Evolutionary conservation across 2,888 invertebrate species (phyloP).

Genomic region (Coenonympha arcania): DNA sequence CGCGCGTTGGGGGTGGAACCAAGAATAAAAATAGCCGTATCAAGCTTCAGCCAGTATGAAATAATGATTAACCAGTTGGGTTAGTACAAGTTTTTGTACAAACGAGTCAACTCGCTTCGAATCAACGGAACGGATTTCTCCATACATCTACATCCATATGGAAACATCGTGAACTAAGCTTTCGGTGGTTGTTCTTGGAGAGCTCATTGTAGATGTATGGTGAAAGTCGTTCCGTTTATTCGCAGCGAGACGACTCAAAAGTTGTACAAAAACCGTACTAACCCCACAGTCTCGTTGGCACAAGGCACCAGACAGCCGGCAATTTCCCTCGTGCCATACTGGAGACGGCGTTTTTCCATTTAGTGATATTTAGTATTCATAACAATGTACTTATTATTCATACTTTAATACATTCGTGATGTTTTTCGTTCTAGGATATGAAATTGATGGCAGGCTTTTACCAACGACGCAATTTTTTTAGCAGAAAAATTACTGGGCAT

Average conservation of each 20-base stretch:
- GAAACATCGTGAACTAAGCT: too few species aligned
- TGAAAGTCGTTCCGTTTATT: too few species aligned
- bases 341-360: constrained; percentile 25
- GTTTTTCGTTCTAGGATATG: background rate
- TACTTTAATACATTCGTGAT: constrained; percentile 14
- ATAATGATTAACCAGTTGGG: constrained; percentile 23
- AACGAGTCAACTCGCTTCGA: too few species aligned
- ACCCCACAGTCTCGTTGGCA: constrained; percentile 19
- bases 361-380: constrained; percentile 26
- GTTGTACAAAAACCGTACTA: too few species aligned
- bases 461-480: too few species aligned
- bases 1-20: background rate
- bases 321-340: constrained; percentile 15
- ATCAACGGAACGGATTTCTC: too few species aligned
- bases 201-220: too few species aligned
- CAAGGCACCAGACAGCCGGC: constrained; percentile 17
- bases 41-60: constrained; percentile 16
- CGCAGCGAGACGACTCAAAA: too few species aligned
- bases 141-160: too few species aligned
- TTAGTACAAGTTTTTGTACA: constrained; percentile 14
- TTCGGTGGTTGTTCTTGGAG: too few species aligned
- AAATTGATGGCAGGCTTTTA: too few species aligned
- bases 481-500: too few species aligned
- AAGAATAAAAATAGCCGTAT: constrained; percentile 19
- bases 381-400: constrained; percentile 20